Base-by-base conservation (phyloP, 2,888 invertebrate species). In the Dysmachus trigonus region DNA sequence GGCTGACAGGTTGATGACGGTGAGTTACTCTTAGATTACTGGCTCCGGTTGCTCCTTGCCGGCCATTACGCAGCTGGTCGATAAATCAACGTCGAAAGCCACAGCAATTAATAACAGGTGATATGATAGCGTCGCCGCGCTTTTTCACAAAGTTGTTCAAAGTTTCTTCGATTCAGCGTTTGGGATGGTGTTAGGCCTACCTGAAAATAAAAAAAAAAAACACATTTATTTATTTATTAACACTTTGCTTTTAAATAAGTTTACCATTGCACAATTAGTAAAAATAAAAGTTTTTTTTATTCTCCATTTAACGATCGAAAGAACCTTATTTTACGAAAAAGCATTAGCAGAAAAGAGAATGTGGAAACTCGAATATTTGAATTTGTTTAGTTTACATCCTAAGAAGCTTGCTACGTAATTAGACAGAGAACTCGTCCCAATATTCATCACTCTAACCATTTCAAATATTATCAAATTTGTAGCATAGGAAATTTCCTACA, bases 1-100 rank as follows among this genome's bases (percentile, higher is more conserved):
- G 31, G 51, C 15, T 82, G 81, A 82, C 81, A 82, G 33, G 27
- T 62, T 82, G 81, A 82, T 82, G 81, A 82, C 62, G 53, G 81
- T 62, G 22, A 82, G 41, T 62, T 62, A 47, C 33, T 79, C 35
- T 35, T 77, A 47, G 62, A 27, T 62, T 18, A 62, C 62, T 62
- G 18, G 62, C 27, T 62, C 27, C 33, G 30, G 74, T 74, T 74
- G 74, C 74, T 74, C 18, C 18, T 35, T 74, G 31, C 74, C 18
- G 74, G n/a, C 74, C 74, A 74, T 18, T 35, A 35, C 74, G 18
- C 35, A 31, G 33, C 10, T 71, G 22, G 8, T 74, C 74, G 74
- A 74, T 74, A 74, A 74, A 74, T 74, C 74, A 74, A 74, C 15
- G 74, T 74, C 74, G 31, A 31, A n/a, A 33, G 74, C n/a, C 35